Conservation (phyloP, 1,140 invertebrate species). For the Pseudobourletiella spinata region DNA sequence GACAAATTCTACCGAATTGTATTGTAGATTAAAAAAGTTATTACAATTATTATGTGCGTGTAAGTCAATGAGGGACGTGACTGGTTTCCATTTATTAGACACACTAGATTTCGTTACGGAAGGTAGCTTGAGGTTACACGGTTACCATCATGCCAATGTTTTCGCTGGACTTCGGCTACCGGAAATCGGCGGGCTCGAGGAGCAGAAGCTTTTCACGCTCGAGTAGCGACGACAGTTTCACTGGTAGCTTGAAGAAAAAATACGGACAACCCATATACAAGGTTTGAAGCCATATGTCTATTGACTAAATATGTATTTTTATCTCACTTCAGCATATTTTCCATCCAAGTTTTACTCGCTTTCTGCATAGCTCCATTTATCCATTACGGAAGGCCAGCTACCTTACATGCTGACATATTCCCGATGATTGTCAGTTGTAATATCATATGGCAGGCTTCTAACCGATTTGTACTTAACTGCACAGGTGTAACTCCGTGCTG, state of each 20-base stretch:
- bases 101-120: too few species aligned
- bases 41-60: too few species aligned
- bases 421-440: too few species aligned
- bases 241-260: slow-evolving; percentile 22
- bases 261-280: slow-evolving; percentile 32
- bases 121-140: too few species aligned
- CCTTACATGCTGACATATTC: too few species aligned
- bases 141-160: slow-evolving; percentile 33
- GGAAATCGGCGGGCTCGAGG: slow-evolving; percentile 21
- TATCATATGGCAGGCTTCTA: too few species aligned
- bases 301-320: neutral
- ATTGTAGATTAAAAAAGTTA: too few species aligned
- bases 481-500: too few species aligned
- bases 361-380: neutral
- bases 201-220: slow-evolving; percentile 27
- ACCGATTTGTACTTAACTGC: too few species aligned
- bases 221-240: slow-evolving; percentile 19
- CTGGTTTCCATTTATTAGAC: too few species aligned
- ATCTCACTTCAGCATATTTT: neutral
- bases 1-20: too few species aligned
- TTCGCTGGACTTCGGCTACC: slow-evolving; percentile 33
- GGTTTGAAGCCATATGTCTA: slow-evolving; percentile 3
- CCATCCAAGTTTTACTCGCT: neutral
- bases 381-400: neutral
- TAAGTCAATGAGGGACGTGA: too few species aligned